Base-by-base conservation (phyloP, 2,113 vertebrate genomes). In the Motacilla alba region DNA sequence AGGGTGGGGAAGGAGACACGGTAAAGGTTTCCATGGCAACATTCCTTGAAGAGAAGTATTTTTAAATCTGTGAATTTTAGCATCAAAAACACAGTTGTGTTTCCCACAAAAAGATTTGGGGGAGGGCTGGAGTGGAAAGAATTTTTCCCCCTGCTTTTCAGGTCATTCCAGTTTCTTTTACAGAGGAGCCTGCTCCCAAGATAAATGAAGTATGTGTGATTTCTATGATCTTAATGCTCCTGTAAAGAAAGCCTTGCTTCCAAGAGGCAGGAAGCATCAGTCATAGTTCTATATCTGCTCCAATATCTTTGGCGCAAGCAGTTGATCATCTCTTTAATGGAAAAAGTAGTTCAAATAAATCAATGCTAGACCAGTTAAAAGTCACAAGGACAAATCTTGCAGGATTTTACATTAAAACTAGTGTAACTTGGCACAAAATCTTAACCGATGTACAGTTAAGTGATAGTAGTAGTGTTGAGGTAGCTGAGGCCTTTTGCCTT, bases 61-160 rank as follows among this genome's bases (percentile, higher is more conserved):
- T 98, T 98, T 98, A 98, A 98, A 97, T 98, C 96, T 96, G 85
- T 95, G 96, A 97, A 95, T 97, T 96, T 98, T 97, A 97, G 96
- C 94, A 96, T 97, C 98, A 96, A 96, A 98, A 97, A 95, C 97
- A 97, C 97, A 95, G 94, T 97, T 97, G 93, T 95, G 96, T 97
- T 95, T 97, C 79, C 92, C 90, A 97, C 95, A 96, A 95, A 93
- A 97, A 97, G 70, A 81, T 91, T 94, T 95, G 94, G 63, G 44
- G 93, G 93, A 93, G 89, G 75, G 64, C 50, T 96, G 78, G 81
- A 93, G 90, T 94, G 84, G 91, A 95, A 92, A 79, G 82, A 90
- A 44, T 82, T 83, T 85, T 86, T 82, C 18, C 72, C 73, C 44
- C 5, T 94, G 43, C 78, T 96, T 94, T 93, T 83, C 87, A 85